Base-by-base conservation (phyloP, 2,113 vertebrate species). In the Carollia perspicillata region DNA sequence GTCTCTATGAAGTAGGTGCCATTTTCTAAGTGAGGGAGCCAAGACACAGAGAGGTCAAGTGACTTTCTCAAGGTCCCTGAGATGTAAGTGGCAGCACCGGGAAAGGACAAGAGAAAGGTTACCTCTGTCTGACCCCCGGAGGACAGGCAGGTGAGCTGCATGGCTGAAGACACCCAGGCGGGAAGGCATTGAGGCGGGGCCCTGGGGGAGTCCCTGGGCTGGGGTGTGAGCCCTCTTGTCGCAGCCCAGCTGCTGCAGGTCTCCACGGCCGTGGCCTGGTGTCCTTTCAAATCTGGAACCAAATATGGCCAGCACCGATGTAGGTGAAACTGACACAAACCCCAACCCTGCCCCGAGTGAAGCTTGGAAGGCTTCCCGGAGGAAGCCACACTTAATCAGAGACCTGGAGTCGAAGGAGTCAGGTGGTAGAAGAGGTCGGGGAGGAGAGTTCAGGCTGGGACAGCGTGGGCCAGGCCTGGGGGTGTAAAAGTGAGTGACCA, bases 271-370 rank as follows among this genome's bases (percentile, higher is more conserved):
- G 83, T 63, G n/a, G 30, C 33, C 40, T 37, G 17, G 6, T 4
- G 42, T 58, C 44, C 30, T n/a, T 51, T n/a, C 14, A 60, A 18
- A 16, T 20, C 5, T n/a, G 40, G 28, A 35, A 35, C 33, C 9
- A 5, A 60, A n/a, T 49, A 8, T 66, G 60, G 33, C 8, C 23
- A 10, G 51, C 40, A 33, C 49, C 12, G 16, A 4, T 26, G 42
- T 28, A 35, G 60, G 40, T 35, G 26, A 28, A 49, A 14, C 33
- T 16, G 33, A 51, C 63, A 14, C 30, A 49, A 26, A 22, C 23
- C n/a, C 60, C 33, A 26, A 28, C 9, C 0, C 58, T 0, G 16
- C 33, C 4, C 65, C 4, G 28, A 35, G 0, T 49, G 87, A 68
- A 90, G 20, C 13, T 1, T 0, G 3, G 71, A 47, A 90, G 69